These are phyloP conservation scores for Microchrysa polita DNA, from an alignment of 2,888 invertebrate species.

Conservation along the genomic window DNA sequence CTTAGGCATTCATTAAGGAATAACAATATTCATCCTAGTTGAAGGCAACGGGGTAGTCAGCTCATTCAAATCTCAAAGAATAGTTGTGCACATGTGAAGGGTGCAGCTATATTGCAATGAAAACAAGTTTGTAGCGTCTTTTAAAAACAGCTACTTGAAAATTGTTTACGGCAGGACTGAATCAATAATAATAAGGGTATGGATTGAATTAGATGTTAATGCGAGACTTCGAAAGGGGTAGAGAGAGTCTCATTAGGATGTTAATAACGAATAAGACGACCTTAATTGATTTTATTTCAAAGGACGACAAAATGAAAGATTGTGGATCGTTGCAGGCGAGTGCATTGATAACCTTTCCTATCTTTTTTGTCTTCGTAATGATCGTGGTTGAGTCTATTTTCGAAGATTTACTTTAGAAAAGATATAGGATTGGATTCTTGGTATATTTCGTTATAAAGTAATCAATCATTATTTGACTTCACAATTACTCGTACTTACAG, in stretches of 20 bases:
- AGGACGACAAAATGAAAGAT: no score
- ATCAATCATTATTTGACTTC: no score
- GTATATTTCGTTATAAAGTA: no score
- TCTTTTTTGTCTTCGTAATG: no score
- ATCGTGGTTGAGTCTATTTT: no score
- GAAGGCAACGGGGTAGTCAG: neutral
- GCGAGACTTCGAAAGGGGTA: neutral
- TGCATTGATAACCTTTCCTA: no score
- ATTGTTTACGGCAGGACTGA: neutral
- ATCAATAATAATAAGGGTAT: neutral
- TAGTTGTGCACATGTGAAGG: conserved; percentile 4
- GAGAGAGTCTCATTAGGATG: neutral
- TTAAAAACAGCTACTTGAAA: neutral
- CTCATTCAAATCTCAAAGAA: no score
- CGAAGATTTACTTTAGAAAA: no score
- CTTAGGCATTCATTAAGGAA: conserved; percentile 25
- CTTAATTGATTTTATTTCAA: neutral
- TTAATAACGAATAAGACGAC: neutral
- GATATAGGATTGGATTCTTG: no score
- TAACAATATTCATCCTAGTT: conserved; percentile 15
- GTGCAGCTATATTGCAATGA: neutral
- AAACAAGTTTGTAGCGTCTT: conserved; percentile 25
- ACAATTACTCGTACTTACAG: no score
- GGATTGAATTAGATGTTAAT: neutral
- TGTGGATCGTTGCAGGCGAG: no score